Percentiles rank a stretch among this genome's conserved stretches.
phyloP scores from a whole-genome alignment of 2,113 vertebrate species.

The Megalops atlanticus region DNA sequence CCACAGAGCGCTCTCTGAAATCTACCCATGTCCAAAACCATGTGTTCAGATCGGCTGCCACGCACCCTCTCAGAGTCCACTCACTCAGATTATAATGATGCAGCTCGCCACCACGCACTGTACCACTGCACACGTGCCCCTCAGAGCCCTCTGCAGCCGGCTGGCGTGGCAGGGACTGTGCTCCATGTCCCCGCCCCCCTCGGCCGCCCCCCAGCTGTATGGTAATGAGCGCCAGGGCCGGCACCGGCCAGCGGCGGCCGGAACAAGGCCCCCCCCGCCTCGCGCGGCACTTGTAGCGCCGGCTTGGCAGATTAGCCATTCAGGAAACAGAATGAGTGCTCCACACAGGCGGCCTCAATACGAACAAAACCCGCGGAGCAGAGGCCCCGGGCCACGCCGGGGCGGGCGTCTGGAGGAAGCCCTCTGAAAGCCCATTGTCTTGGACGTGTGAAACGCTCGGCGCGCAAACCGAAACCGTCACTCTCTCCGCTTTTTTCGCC shows the following conservation, averaged over 20 bases:
- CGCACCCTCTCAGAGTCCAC: neutral
- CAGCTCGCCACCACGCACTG: too few species aligned
- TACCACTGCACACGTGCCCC: too few species aligned
- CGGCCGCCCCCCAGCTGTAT: conserved; percentile 91
- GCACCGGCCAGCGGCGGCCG: conserved; percentile 78
- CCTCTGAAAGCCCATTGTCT: conserved; percentile 39
- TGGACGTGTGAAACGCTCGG: conserved; percentile 31
- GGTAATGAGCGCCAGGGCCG: conserved; percentile 90
- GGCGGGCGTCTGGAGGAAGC: neutral
- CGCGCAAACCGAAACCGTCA: conserved; percentile 19
- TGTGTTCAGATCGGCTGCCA: too few species aligned
- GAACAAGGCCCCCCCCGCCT: conserved; percentile 84
- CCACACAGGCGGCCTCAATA: conserved; percentile 57
- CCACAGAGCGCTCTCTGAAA: too few species aligned
- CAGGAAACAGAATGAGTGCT: conserved; percentile 76
- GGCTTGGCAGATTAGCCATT: conserved; percentile 90
- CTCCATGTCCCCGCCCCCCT: conserved; percentile 70
- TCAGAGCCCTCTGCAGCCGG: too few species aligned
- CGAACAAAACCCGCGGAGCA: conserved; percentile 40
- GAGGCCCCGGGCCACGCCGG: neutral
- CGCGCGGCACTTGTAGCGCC: conserved; percentile 79
- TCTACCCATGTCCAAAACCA: too few species aligned
- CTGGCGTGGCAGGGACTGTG: too few species aligned
- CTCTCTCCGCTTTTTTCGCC: conserved; percentile 1
- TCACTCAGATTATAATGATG: too few species aligned